phyloP scores from a whole-genome alignment of 2,888 invertebrate species.

The Orthosia gothica region DNA sequence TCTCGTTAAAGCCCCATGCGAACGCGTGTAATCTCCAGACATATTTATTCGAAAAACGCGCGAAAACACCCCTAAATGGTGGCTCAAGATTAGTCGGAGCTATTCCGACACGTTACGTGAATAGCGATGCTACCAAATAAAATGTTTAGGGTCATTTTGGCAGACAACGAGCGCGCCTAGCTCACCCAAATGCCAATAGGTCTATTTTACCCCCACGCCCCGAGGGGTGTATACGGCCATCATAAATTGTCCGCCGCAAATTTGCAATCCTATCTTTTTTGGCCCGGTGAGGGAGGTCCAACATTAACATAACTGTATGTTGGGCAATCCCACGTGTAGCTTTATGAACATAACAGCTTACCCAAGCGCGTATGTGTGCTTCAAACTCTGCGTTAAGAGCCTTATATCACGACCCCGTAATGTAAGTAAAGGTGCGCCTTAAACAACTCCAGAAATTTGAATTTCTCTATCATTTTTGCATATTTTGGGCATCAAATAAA shows the following conservation, averaged over 20 bases:
- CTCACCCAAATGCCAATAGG: conserved; percentile 89
- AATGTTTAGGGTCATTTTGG: conserved; percentile 91
- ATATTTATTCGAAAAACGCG: conserved; percentile 86
- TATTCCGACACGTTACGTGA: conserved; percentile 85
- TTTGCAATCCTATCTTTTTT: conserved; percentile 91
- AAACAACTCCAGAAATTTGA: conserved; percentile 65
- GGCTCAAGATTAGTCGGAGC: conserved; percentile 89
- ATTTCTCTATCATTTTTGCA: conserved; percentile 69
- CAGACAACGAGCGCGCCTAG: conserved; percentile 88
- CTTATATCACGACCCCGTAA: conserved; percentile 68
- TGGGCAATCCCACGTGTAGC: conserved; percentile 85
- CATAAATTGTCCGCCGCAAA: conserved; percentile 91
- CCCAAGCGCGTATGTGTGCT: conserved; percentile 70
- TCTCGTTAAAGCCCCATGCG: conserved; percentile 73
- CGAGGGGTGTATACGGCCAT: conserved; percentile 86
- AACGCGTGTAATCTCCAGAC: conserved; percentile 81
- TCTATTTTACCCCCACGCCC: conserved; percentile 86
- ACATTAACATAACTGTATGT: conserved; percentile 90
- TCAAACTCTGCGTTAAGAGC: conserved; percentile 72
- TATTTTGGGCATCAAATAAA: conserved; percentile 60
- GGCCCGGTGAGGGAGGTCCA: conserved; percentile 85
- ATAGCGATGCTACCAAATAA: conserved; percentile 89
- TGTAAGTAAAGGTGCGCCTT: conserved; percentile 64
- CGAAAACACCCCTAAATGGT: conserved; percentile 87
- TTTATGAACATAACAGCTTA: conserved; percentile 83